Evolutionary conservation across 2,888 invertebrate species (phyloP).

Genomic region (Micoletzkya japonica): DNA sequence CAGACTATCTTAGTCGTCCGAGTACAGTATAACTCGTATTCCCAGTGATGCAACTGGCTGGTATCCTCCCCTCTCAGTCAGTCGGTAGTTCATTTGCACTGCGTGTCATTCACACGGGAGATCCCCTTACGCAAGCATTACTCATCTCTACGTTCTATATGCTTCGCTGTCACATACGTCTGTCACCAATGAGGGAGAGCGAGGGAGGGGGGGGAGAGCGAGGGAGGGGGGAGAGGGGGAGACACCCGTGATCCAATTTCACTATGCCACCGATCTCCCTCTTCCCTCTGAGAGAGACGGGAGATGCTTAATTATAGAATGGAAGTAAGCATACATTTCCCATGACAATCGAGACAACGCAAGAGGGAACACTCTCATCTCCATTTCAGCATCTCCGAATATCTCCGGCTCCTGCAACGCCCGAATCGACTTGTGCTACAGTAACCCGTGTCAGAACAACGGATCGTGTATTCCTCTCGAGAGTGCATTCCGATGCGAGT

Average conservation of each 20-base stretch:
- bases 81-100: too few relatives aligned
- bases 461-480: conserved; percentile 56
- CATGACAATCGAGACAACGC: not conserved
- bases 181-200: too few relatives aligned
- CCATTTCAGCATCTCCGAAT: conserved; percentile 40
- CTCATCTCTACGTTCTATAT: not conserved
- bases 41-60: too few relatives aligned
- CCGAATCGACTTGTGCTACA: conserved; percentile 56
- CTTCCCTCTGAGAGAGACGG: not conserved
- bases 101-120: conserved; percentile 23
- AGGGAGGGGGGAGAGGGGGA: too few relatives aligned
- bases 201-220: too few relatives aligned
- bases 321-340: conserved; percentile 8
- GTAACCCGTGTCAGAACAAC: conserved; percentile 53
- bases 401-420: conserved; percentile 53
- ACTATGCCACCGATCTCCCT: not conserved
- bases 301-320: conserved; percentile 26
- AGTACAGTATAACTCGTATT: too few relatives aligned
- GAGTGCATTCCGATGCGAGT: conserved; percentile 54
- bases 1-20: too few relatives aligned
- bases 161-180: not conserved
- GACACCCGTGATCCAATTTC: conserved; percentile 15
- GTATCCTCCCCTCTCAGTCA: too few relatives aligned
- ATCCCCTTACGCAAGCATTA: conserved; percentile 16
- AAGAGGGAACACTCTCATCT: not conserved